phyloP scores from a whole-genome alignment of 2,888 invertebrate species.

The Aplocera efformata region DNA sequence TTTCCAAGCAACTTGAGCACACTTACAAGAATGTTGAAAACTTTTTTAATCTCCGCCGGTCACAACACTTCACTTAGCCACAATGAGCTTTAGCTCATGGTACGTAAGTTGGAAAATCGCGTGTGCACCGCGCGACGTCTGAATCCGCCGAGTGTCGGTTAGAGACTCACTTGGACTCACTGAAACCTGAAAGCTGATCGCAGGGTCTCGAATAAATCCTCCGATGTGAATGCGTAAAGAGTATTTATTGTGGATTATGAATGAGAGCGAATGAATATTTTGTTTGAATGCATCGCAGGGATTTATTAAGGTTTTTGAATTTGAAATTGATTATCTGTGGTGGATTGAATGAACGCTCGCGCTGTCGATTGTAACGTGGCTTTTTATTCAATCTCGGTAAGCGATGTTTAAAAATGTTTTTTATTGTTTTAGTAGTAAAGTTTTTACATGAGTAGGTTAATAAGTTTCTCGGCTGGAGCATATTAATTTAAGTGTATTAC shows the following conservation, averaged over 20 bases:
- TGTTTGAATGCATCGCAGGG: no score
- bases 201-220: not conserved
- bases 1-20: not conserved
- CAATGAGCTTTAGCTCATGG: slow-evolving; percentile 7
- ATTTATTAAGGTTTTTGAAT: no score
- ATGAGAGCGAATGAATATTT: no score
- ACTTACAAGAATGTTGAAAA: slow-evolving; percentile 16
- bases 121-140: slow-evolving; percentile 11
- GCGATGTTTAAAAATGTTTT: no score
- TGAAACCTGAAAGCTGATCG: slow-evolving; percentile 13
- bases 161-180: slow-evolving; percentile 12
- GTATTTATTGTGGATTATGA: not conserved
- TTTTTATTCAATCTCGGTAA: no score
- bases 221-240: not conserved
- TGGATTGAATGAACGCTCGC: no score
- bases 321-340: no score
- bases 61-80: slow-evolving; percentile 11
- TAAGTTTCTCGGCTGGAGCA: no score
- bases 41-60: slow-evolving; percentile 13
- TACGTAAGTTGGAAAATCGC: slow-evolving; percentile 11
- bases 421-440: no score
- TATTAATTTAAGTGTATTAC: no score
- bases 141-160: slow-evolving; percentile 11
- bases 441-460: no score
- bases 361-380: no score